A percentile compares a stretch with the other conserved stretches of the same genome.
phyloP scores from a whole-genome alignment of 2,113 vertebrate species.

The Stomatorhinus ivindoensis region DNA sequence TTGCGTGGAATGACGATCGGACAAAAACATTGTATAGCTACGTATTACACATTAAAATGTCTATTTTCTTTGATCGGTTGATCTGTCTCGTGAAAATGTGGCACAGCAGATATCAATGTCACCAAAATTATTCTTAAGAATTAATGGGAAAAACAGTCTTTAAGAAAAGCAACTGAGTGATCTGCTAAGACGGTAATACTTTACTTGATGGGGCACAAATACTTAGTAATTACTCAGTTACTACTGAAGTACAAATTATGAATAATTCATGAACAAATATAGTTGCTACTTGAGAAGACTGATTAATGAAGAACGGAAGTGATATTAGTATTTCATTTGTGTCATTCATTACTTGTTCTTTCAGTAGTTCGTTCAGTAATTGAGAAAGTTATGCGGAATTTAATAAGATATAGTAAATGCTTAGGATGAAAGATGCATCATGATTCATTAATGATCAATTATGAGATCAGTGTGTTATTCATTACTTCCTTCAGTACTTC shows the following conservation, averaged over 20 bases:
- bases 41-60: not conserved
- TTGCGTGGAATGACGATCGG: not conserved
- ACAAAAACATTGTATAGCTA: not conserved
- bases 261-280: no score
- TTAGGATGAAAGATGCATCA: no score
- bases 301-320: not conserved
- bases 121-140: not conserved
- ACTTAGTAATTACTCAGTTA: no score
- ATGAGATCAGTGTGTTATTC: not conserved
- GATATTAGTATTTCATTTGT: no score
- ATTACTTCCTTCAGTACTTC: not conserved
- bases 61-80: not conserved
- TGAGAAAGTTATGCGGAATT: not conserved
- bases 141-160: not conserved
- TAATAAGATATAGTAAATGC: not conserved
- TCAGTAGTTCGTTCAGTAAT: not conserved
- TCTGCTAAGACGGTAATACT: not conserved
- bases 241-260: no score
- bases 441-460: not conserved
- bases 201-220: not conserved
- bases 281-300: no score
- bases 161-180: not conserved
- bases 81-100: not conserved
- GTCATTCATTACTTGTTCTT: no score
- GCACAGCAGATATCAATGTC: not conserved